These are phyloP conservation scores for Chironomus striatipennis DNA, from an alignment of 1,140 invertebrate genomes.

Conservation along the genomic window DNA sequence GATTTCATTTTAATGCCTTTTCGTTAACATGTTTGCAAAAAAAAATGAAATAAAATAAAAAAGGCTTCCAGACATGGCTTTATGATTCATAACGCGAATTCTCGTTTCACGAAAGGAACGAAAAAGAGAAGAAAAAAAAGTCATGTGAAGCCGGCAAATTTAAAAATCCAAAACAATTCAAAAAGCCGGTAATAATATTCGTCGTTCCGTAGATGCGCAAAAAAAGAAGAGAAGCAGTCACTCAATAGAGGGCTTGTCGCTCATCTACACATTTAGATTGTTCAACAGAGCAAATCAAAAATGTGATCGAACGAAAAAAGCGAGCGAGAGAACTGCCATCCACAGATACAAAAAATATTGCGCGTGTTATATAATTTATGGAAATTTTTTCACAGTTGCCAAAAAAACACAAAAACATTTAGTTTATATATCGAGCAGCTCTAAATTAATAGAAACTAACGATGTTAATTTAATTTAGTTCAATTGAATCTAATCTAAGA, in stretches of 20 bases:
- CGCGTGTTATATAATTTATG: not conserved
- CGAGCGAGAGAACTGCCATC: no score
- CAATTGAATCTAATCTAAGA: not conserved
- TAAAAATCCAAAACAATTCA: not conserved
- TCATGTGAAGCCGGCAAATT: not conserved
- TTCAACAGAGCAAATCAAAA: not conserved
- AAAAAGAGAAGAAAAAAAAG: not conserved
- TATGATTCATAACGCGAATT: no score
- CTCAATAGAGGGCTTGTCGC: not conserved
- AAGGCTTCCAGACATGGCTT: no score
- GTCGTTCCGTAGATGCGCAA: not conserved
- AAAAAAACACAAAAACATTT: no score
- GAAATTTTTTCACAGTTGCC: not conserved
- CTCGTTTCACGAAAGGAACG: not conserved
- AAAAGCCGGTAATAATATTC: constrained; percentile 7
- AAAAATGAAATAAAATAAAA: no score
- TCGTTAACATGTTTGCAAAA: no score
- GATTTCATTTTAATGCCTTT: no score
- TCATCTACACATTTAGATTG: not conserved
- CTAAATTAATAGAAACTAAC: not conserved
- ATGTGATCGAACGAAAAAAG: not conserved
- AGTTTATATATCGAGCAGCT: not conserved
- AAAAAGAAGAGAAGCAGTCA: not conserved
- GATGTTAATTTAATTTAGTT: constrained; percentile 4
- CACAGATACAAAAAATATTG: not conserved